Evolutionary conservation across 2,888 invertebrate genomes (phyloP).

Genomic region (Dolomedes plantarius): DNA sequence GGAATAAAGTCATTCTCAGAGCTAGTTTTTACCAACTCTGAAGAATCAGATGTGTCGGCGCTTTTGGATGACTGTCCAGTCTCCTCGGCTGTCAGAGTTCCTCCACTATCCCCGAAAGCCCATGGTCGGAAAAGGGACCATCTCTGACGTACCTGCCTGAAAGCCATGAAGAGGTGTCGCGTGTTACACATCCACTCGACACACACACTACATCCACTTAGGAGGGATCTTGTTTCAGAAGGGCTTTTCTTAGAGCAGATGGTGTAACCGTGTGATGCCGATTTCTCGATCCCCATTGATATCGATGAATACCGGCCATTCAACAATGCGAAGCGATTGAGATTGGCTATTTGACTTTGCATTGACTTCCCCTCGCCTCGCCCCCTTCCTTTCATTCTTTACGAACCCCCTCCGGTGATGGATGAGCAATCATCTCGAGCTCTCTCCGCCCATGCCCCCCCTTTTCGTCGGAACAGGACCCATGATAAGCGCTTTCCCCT

Average conservation of each 20-base stretch:
- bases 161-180: constrained; percentile 61
- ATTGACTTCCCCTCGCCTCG: constrained; percentile 25
- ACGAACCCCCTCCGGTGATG: constrained; percentile 49
- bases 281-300: constrained; percentile 49
- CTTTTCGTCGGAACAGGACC: neutral
- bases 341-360: constrained; percentile 70
- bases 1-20: neutral
- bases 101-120: constrained; percentile 50
- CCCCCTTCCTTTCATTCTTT: constrained; percentile 29
- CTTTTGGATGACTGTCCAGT: neutral
- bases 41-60: neutral
- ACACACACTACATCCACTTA: constrained; percentile 35
- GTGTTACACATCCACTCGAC: constrained; percentile 19
- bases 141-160: constrained; percentile 70
- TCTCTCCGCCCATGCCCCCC: constrained; percentile 33
- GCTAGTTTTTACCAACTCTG: neutral
- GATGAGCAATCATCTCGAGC: constrained; percentile 64
- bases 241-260: constrained; percentile 64
- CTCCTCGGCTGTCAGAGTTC: neutral
- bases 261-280: constrained; percentile 64
- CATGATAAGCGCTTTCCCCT: constrained; percentile 1
- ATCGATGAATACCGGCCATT: constrained; percentile 56
- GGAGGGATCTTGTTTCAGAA: constrained; percentile 66
- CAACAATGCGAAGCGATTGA: constrained; percentile 64
- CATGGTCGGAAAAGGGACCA: constrained; percentile 71